A percentile compares a stretch with the other conserved stretches of the same genome.
These are phyloP conservation scores for Coelopa pilipes DNA, from an alignment of 2,888 invertebrate genomes.

Conservation along the genomic window DNA sequence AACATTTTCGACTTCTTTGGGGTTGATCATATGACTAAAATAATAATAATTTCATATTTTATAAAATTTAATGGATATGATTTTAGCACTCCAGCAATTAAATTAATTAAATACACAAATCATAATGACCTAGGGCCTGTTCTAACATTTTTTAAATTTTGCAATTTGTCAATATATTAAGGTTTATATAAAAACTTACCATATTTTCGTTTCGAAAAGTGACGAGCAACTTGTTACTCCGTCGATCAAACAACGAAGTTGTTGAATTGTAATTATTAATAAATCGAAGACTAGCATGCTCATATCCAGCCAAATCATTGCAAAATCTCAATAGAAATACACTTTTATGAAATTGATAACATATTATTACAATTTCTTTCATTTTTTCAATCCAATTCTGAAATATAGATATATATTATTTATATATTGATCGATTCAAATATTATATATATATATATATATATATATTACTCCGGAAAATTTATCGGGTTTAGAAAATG, in stretches of 20 bases:
- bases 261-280: constrained; percentile 80
- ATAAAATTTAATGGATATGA: no score
- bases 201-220: constrained; percentile 82
- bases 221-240: constrained; percentile 74
- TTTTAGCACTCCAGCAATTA: no score
- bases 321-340: constrained; percentile 78
- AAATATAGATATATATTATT: constrained; percentile 31
- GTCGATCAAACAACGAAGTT: constrained; percentile 76
- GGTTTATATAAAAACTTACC: constrained; percentile 62
- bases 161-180: no score
- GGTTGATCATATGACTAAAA: constrained; percentile 65
- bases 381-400: constrained; percentile 73
- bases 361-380: constrained; percentile 75
- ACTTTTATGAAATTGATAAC: constrained; percentile 79
- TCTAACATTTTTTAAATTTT: no score
- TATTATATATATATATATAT: neutral
- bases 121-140: no score
- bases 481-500: constrained; percentile 71
- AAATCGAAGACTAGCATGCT: constrained; percentile 74
- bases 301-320: constrained; percentile 75
- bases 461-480: constrained; percentile 64
- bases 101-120: neutral
- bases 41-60: neutral
- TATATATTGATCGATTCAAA: neutral
- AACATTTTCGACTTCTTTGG: constrained; percentile 65